Evolutionary conservation across 1,140 invertebrate species (phyloP), one percentile per base, ranked within the genome.

Genomic region (Euura saliciscinereae): DNA sequence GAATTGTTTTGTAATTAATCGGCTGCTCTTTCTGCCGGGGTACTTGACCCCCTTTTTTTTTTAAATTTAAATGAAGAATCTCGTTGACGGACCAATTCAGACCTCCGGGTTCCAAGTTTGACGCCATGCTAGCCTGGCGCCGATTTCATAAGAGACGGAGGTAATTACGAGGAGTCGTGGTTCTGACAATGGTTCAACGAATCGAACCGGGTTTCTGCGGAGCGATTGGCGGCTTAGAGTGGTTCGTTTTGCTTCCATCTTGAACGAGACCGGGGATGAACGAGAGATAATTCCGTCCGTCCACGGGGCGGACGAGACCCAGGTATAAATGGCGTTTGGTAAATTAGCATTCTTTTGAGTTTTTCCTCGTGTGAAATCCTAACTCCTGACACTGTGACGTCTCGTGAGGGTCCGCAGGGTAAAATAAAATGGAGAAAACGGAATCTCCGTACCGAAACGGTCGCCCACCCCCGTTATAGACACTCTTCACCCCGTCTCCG

Each of bases 331-430:
- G 71, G 75, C 75, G 76, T 82, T 82, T 73, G 77, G 78, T 76
- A 85, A 85, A 85, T 84, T 84, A 78, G 84, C 83, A 85, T 85
- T 85, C 84, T 85, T 84, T 59, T 59, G 51, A 59, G 51, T 59
- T 59, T n/a, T n/a, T 59, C 51, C 51, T 59, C 51, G 51, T 59
- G 51, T 59, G 51, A 59, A 59, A 3, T n/a, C 8, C 3, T n/a
- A 59, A 11, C 3, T 8, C 51, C 51, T 59, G 51, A 28, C 28
- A 28, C 10, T n/a, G 51, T 59, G 10, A 59, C 51, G 13, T 59
- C 3, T n/a, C 8, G 51, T n/a, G 51, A 51, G 7, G 46, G 7
- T 7, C 10, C 51, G 51, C 13, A 59, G 51, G 51, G 51, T 59
- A 28, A n/a, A 6, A 59, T 59, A n/a, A 59, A 6, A 59, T n/a